These are phyloP conservation scores for Acromyrmex echinatior DNA, from an alignment of 1,140 invertebrate genomes.

Conservation along the genomic window DNA sequence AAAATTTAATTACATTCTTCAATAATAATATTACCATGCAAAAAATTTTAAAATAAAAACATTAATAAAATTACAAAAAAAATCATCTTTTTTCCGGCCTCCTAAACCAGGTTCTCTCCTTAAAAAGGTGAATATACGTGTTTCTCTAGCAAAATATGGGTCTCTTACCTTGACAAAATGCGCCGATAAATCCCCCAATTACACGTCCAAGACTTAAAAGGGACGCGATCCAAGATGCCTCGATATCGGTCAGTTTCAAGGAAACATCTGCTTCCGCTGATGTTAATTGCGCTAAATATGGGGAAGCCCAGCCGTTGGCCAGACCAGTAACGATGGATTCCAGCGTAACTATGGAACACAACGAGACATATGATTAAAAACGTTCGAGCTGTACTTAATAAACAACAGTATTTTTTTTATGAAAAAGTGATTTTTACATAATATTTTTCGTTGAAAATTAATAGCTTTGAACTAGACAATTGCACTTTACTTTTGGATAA, in stretches of 20 bases:
- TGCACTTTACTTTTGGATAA: too few relatives aligned
- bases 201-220: constrained; percentile 83
- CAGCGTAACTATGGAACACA: constrained; percentile 78
- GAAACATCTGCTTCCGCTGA: constrained; percentile 70
- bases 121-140: not conserved
- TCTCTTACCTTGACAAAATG: constrained; percentile 81
- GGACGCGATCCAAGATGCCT: constrained; percentile 84
- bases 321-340: constrained; percentile 80
- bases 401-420: not conserved
- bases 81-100: too few relatives aligned
- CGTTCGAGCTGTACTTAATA: not conserved
- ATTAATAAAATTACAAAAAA: too few relatives aligned
- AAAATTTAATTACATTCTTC: too few relatives aligned
- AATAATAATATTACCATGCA: too few relatives aligned
- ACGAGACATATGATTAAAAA: not conserved
- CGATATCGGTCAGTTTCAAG: constrained; percentile 77
- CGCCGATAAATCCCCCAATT: constrained; percentile 79
- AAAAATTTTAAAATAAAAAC: too few relatives aligned
- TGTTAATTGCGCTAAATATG: constrained; percentile 83
- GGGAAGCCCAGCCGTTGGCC: constrained; percentile 84
- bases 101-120: too few relatives aligned
- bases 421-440: not conserved
- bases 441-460: too few relatives aligned
- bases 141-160: not conserved
- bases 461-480: too few relatives aligned